Conservation (phyloP, 2,797 vertebrate genomes). For the Peromyscus nudipes region DNA sequence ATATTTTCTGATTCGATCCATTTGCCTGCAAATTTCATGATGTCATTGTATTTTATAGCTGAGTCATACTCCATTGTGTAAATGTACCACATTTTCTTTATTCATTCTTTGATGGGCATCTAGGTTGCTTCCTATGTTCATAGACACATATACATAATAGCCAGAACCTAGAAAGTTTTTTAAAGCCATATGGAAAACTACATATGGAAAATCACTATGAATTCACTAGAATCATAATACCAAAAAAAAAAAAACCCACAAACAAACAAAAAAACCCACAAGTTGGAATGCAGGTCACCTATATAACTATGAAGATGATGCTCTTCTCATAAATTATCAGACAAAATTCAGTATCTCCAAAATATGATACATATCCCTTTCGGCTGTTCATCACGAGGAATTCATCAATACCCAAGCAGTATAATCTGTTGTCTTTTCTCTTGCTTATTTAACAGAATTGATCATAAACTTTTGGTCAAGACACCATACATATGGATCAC, state of each 20-base stretch:
- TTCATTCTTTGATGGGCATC: too few species aligned
- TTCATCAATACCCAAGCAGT: too few species aligned
- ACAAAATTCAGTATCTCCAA: not conserved
- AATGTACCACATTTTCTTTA: too few species aligned
- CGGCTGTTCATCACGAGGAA: not conserved
- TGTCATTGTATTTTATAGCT: too few species aligned
- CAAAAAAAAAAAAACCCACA: not conserved
- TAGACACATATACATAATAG: too few species aligned
- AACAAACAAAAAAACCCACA: too few species aligned
- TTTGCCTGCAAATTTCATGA: too few species aligned
- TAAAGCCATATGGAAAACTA: not conserved
- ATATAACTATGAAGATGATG: not conserved
- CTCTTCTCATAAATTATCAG: not conserved
- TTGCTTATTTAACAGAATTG: not conserved
- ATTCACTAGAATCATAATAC: not conserved
- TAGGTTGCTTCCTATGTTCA: too few species aligned
- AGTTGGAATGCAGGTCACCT: not conserved
- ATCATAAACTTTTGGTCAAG: not conserved
- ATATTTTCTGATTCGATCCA: too few species aligned
- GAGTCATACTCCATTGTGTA: too few species aligned
- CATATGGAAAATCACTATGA: not conserved
- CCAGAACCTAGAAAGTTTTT: too few species aligned
- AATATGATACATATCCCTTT: not conserved
- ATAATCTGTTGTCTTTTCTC: not conserved
- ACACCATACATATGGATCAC: not conserved